Percentiles rank a stretch among this genome's conserved stretches.
Conservation (phyloP, 1,140 invertebrate genomes). For the Solenopsis fugax region DNA sequence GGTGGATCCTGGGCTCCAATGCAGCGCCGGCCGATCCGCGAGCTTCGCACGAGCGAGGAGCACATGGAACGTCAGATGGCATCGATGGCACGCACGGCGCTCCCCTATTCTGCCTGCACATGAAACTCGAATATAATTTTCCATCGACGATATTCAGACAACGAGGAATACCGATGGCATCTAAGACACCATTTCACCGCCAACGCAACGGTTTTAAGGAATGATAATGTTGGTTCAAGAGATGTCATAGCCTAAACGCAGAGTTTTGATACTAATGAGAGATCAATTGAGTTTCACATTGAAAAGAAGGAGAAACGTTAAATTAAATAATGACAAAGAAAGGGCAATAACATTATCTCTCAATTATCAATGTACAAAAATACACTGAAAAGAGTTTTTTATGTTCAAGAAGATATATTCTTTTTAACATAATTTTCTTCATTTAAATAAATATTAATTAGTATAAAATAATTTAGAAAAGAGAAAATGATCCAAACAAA, state of each 20-base stretch:
- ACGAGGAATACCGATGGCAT: background rate
- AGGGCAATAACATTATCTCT: background rate
- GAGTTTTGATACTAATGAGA: background rate
- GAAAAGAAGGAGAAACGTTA: background rate
- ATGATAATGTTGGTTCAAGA: background rate
- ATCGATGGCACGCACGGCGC: slow-evolving; percentile 81
- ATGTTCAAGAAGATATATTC: too few relatives aligned
- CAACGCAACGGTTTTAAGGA: background rate
- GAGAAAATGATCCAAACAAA: too few relatives aligned
- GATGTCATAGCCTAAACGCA: background rate
- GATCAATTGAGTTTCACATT: background rate
- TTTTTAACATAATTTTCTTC: too few relatives aligned
- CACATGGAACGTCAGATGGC: slow-evolving; percentile 83
- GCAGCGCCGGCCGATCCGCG: slow-evolving; percentile 4
- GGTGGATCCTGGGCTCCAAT: slow-evolving; percentile 11
- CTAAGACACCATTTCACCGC: background rate
- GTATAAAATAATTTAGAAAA: too few relatives aligned
- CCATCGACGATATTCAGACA: background rate
- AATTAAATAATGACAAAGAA: background rate
- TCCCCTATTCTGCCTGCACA: background rate
- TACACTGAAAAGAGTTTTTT: too few relatives aligned
- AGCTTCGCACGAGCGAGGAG: slow-evolving; percentile 57
- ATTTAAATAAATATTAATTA: too few relatives aligned
- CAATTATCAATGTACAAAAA: background rate
- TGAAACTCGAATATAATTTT: slow-evolving; percentile 18